These are phyloP conservation scores for Lamellibrachia columna DNA, from an alignment of 2,888 invertebrate genomes.

Conservation along the genomic window DNA sequence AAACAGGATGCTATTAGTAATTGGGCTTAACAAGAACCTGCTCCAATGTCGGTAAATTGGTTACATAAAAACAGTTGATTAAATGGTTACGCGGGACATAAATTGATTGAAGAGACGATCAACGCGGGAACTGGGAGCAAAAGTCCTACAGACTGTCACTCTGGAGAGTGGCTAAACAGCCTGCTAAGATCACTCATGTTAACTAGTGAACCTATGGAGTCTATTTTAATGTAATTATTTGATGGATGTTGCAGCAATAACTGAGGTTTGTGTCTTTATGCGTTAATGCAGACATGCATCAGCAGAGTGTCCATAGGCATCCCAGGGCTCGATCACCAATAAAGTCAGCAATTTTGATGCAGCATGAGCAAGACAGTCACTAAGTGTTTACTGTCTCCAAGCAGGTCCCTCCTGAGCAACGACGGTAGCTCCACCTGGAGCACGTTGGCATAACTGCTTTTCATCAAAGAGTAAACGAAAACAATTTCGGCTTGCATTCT, in stretches of 20 bases:
- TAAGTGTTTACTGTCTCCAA: not conserved
- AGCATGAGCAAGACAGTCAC: not conserved
- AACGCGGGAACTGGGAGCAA: not conserved
- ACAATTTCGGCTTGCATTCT: not conserved
- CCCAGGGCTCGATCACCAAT: not conserved
- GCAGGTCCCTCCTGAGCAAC: not conserved
- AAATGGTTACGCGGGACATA: not conserved
- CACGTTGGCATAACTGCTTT: not conserved
- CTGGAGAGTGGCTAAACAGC: not conserved
- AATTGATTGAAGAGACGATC: not conserved
- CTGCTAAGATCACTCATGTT: not conserved
- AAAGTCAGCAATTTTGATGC: not conserved
- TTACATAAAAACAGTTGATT: not conserved
- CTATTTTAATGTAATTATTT: not conserved
- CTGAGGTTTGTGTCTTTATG: not conserved
- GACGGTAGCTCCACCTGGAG: not conserved
- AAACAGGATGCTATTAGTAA: not conserved
- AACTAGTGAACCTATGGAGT: not conserved
- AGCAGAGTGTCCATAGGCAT: not conserved
- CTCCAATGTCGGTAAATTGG: not conserved
- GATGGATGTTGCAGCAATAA: not conserved
- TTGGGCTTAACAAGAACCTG: not conserved
- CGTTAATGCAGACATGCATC: not conserved
- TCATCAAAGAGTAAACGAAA: not conserved
- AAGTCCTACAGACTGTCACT: not conserved